Percentiles rank a stretch among this genome's conserved stretches.
Conservation (phyloP, 2,113 vertebrate species). For the Charadrius vociferus region DNA sequence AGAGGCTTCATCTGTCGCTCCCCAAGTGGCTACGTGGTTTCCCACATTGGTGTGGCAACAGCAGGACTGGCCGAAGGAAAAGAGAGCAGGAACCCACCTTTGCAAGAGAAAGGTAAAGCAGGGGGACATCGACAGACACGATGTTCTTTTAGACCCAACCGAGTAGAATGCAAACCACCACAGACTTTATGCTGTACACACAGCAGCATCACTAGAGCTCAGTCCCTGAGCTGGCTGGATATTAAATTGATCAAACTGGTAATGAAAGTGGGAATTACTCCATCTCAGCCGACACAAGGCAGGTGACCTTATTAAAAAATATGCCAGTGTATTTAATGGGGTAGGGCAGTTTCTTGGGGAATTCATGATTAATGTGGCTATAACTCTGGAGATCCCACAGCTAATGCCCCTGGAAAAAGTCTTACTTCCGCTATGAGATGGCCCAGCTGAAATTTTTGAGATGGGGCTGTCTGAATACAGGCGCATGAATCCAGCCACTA, state of each 20-base stretch:
- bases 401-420: constrained; percentile 50
- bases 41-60: background rate
- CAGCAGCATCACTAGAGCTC: background rate
- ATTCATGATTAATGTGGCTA: constrained; percentile 64
- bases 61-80: background rate
- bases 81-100: background rate
- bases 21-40: fast-evolving
- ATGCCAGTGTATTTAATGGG: constrained; percentile 71
- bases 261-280: constrained; percentile 71
- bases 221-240: constrained; percentile 49
- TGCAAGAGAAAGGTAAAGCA: background rate
- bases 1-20: background rate
- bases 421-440: constrained; percentile 30
- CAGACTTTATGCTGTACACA: constrained; percentile 30
- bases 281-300: constrained; percentile 63
- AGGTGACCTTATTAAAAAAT: constrained; percentile 73
- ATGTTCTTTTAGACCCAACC: background rate
- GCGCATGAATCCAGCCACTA: background rate
- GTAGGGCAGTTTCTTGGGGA: constrained; percentile 69
- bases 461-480: background rate
- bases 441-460: constrained; percentile 2
- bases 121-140: fast-evolving
- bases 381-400: constrained; percentile 52
- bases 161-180: background rate
- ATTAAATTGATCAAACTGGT: constrained; percentile 71